Conservation (phyloP, 2,797 vertebrate genomes). For the Taeniopygia guttata region DNA sequence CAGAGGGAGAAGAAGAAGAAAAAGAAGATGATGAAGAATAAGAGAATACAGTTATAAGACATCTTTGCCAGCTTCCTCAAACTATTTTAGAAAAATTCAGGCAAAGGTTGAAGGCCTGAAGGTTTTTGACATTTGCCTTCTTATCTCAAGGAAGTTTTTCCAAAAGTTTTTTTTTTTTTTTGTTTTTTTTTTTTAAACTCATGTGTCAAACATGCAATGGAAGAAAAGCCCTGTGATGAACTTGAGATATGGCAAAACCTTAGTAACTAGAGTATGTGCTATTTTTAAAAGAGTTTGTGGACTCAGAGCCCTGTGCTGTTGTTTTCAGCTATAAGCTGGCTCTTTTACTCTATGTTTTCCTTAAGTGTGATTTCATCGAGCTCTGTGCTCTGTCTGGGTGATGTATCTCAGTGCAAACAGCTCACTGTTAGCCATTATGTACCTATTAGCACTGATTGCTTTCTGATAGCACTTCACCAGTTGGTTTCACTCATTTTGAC, state of each 20-base stretch:
- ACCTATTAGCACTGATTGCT: conserved; percentile 99
- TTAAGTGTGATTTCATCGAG: conserved; percentile 69
- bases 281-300: neutral
- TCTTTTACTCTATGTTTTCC: conserved; percentile 48
- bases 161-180: neutral
- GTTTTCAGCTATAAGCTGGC: conserved; percentile 34
- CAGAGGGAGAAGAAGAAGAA: neutral
- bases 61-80: conserved; percentile 1
- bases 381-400: conserved; percentile 84
- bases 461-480: conserved; percentile 90
- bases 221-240: neutral
- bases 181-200: neutral
- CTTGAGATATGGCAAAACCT: neutral
- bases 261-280: neutral
- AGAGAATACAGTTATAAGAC: neutral
- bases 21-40: neutral
- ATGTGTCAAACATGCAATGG: fast-evolving
- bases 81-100: neutral
- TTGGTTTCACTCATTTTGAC: conserved; percentile 97
- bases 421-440: conserved; percentile 95
- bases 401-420: conserved; percentile 89
- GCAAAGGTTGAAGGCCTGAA: conserved; percentile 12
- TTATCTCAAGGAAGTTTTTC: neutral
- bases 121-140: conserved; percentile 20
- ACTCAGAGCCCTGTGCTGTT: neutral